A percentile compares a stretch with the other conserved stretches of the same genome.
These are phyloP conservation scores for Indicator maculatus DNA, from an alignment of 2,113 vertebrate species.

Conservation along the genomic window DNA sequence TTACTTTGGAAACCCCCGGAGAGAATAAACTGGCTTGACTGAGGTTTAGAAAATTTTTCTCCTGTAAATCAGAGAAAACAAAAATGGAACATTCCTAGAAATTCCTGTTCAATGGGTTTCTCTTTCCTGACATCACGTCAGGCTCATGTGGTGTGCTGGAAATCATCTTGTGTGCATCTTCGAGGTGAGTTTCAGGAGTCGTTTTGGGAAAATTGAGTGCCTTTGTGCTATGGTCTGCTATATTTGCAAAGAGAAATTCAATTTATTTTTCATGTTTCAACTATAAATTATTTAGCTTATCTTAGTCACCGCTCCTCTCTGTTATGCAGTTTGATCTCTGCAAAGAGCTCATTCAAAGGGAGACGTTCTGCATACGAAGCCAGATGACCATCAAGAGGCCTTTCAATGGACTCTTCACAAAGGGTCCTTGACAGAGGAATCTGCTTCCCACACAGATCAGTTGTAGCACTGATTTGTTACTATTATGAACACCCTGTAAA, in stretches of 20 bases:
- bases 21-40: background rate
- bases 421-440: background rate
- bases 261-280: background rate
- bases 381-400: background rate
- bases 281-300: background rate
- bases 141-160: background rate
- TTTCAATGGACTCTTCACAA: background rate
- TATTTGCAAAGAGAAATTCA: background rate
- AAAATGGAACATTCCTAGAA: background rate
- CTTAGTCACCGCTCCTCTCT: background rate
- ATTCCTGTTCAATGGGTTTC: background rate
- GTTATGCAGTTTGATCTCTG: background rate
- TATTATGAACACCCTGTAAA: background rate
- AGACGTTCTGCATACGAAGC: accelerated
- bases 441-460: background rate
- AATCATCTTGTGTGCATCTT: background rate
- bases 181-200: no score
- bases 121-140: background rate
- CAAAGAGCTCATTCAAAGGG: background rate
- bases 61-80: background rate
- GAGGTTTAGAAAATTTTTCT: background rate
- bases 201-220: background rate
- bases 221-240: background rate
- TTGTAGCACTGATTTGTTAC: background rate
- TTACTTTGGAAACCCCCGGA: background rate